These are phyloP conservation scores for Periphyllus acericola DNA, from an alignment of 2,888 invertebrate genomes.

Conservation along the genomic window DNA sequence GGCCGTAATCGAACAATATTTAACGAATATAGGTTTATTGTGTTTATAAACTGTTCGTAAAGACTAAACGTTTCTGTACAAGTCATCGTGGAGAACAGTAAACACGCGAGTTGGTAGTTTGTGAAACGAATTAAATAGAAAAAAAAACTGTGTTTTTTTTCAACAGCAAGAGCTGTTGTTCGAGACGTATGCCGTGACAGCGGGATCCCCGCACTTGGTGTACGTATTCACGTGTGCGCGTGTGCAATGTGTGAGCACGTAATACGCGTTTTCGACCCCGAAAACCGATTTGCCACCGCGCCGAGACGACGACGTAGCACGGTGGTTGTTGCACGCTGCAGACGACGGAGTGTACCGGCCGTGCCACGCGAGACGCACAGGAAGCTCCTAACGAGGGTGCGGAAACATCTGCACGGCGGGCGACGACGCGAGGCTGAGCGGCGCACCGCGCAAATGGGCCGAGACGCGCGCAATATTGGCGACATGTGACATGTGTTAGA, in stretches of 20 bases:
- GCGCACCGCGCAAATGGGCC: slow-evolving; percentile 23
- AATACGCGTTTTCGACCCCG: slow-evolving; percentile 26
- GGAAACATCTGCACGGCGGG: slow-evolving; percentile 46
- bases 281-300: slow-evolving; percentile 15
- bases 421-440: background rate
- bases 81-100: too few species aligned
- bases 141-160: too few species aligned
- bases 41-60: too few species aligned
- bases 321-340: background rate
- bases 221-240: background rate
- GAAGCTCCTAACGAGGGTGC: slow-evolving; percentile 58
- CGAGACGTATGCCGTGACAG: too few species aligned
- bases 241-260: background rate
- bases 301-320: background rate
- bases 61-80: too few species aligned
- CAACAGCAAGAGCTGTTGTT: too few species aligned
- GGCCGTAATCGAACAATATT: too few species aligned
- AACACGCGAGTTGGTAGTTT: too few species aligned
- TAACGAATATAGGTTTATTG: too few species aligned
- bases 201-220: background rate
- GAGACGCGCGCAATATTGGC: slow-evolving; percentile 48
- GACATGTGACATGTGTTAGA: slow-evolving; percentile 38
- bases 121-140: too few species aligned
- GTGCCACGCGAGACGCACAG: slow-evolving; percentile 42
- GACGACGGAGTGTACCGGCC: background rate